Evolutionary conservation across 2,797 vertebrate species (phyloP), one percentile per base, ranked within the genome.

Genomic region (Dipus sagitta): DNA sequence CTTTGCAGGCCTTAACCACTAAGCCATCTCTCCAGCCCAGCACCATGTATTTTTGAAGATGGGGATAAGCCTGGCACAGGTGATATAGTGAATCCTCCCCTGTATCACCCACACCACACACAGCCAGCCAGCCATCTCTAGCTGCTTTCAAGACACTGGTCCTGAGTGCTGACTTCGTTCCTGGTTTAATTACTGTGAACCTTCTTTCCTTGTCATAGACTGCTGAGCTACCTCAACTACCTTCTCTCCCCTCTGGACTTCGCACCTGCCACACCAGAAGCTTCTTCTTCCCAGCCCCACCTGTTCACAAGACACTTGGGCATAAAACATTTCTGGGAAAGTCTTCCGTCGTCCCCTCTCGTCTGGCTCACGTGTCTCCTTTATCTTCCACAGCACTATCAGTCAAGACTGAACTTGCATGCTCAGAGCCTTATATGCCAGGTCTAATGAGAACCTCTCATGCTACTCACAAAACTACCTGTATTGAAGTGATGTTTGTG

Each of bases 41-140:
- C 30, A 85, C n/a, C 34, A 86, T 67, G 2, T 67, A 30, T 77
- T 96, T 94, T 60, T 42, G 3, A 95, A 93, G 30, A 77, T 79
- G 4, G 70, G 15, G 17, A 38, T 62, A 52, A 92, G 18, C 2
- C 79, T 32, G 47, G 65, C 68, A 93, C 23, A 78, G 32, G 67
- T 58, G 18, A 80, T 30, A n/a, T 0, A 83, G 9, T 32, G 10
- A 64, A 80, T 38, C n/a, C 3, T 60, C 15, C 75, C 6, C 11
- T 80, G 42, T 11, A 62, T 42, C 72, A 76, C 13, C 13, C 42
- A 2, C 18, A 2, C 1, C 12, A 11, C 7, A 80, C 10, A 52
- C 34, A 30, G 4, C 30, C 10, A 1, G 24, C 12, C 23, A 72
- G 32, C 47, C 42, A 26, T 54, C 18, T 68, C 58, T 72, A 65